A percentile compares a stretch with the other conserved stretches of the same genome.
Conservation (phyloP, 2,888 invertebrate species). For the Halocaridina rubra region DNA sequence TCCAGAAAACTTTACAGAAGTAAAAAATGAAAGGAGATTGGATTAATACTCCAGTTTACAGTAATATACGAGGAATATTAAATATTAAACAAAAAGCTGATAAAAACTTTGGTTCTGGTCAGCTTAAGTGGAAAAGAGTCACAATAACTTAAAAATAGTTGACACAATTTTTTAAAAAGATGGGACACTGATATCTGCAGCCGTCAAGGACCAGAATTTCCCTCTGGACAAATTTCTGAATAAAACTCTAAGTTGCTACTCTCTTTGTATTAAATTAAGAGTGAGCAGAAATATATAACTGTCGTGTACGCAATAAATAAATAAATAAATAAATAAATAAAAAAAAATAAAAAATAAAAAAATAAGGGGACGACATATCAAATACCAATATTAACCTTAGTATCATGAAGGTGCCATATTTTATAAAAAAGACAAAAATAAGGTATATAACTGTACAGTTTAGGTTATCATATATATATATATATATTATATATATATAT, state of each 20-base stretch:
- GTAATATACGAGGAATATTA: neutral
- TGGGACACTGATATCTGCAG: too few relatives aligned
- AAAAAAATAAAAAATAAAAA: too few relatives aligned
- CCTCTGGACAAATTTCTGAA: too few relatives aligned
- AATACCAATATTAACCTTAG: too few relatives aligned
- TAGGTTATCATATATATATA: neutral
- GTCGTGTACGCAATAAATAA: too few relatives aligned
- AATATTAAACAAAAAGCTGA: neutral
- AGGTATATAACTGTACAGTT: neutral
- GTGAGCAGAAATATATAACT: too few relatives aligned
- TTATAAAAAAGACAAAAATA: neutral
- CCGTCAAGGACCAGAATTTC: too few relatives aligned
- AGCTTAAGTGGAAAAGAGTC: neutral
- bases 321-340: too few relatives aligned
- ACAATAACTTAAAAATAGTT: neutral
- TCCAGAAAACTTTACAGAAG: neutral
- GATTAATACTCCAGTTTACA: neutral
- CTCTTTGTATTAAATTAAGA: too few relatives aligned
- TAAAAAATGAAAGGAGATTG: neutral
- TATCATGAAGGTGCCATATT: neutral
- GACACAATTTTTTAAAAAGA: neutral
- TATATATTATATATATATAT: neutral
- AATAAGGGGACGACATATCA: too few relatives aligned
- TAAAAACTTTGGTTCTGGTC: neutral
- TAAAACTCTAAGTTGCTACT: too few relatives aligned